A percentile compares a stretch with the other conserved stretches of the same genome.
Conservation (phyloP, 1,140 invertebrate species). For the Nomia melanderi region DNA sequence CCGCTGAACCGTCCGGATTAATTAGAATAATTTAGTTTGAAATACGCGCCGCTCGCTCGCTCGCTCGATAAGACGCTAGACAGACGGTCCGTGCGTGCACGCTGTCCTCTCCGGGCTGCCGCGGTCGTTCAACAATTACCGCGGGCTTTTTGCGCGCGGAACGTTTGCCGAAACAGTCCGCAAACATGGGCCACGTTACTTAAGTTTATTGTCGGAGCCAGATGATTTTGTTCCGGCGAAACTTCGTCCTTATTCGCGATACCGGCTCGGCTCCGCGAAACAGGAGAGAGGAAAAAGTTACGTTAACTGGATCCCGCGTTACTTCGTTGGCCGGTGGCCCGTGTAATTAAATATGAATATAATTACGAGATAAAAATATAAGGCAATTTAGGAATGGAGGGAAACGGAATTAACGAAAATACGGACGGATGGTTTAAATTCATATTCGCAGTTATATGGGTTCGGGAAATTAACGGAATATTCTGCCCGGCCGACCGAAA, state of each 20-base stretch:
- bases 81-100: too few species aligned
- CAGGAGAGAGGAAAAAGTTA: background rate
- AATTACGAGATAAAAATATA: slow-evolving; percentile 13
- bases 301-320: background rate
- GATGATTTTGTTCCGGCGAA: background rate
- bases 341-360: slow-evolving; percentile 8
- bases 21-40: background rate
- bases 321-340: background rate
- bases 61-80: too few species aligned
- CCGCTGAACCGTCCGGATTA: background rate
- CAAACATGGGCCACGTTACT: background rate
- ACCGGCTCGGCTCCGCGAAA: background rate
- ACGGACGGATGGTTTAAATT: background rate
- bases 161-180: background rate
- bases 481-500: background rate
- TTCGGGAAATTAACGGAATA: slow-evolving; percentile 27
- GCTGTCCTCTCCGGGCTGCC: too few species aligned
- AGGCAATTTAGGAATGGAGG: background rate
- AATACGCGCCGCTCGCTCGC: too few species aligned
- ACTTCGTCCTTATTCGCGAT: background rate
- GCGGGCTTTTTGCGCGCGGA: background rate
- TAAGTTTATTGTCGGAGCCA: background rate
- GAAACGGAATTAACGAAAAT: slow-evolving; percentile 20
- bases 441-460: background rate
- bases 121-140: slow-evolving; percentile 38